Evolutionary conservation across 2,888 invertebrate genomes (phyloP).

Genomic region (Busseola fusca): DNA sequence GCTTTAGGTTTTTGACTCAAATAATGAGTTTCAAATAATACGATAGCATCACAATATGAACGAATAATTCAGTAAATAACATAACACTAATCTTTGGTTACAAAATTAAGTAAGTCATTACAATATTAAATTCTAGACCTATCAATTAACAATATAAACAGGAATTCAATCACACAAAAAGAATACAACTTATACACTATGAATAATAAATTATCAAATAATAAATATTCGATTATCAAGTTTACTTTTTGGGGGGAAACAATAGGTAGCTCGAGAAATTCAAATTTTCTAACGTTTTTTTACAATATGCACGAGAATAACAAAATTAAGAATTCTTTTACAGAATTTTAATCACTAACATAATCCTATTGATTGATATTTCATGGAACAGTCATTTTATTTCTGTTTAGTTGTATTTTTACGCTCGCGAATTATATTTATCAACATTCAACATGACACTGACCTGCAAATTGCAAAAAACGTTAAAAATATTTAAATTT

Average conservation of each 20-base stretch:
- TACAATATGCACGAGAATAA: background rate
- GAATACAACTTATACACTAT: slow-evolving; percentile 59
- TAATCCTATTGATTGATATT: background rate
- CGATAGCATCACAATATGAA: slow-evolving; percentile 1
- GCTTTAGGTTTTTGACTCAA: background rate
- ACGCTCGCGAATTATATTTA: background rate
- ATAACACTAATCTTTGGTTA: slow-evolving; percentile 43
- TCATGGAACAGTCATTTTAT: background rate
- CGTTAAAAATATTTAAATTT: background rate
- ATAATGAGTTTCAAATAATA: slow-evolving; percentile 10
- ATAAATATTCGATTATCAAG: slow-evolving; percentile 30
- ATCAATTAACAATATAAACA: slow-evolving; percentile 34
- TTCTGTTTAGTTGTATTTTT: background rate
- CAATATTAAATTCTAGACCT: slow-evolving; percentile 36
- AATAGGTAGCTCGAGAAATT: background rate
- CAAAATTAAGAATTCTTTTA: too few relatives aligned
- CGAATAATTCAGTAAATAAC: slow-evolving; percentile 25
- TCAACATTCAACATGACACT: background rate
- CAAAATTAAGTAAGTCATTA: slow-evolving; percentile 48
- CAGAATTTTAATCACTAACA: background rate
- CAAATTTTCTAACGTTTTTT: background rate
- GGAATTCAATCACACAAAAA: slow-evolving; percentile 45
- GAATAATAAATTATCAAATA: slow-evolving; percentile 30
- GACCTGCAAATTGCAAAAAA: background rate
- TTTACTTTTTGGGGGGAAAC: slow-evolving; percentile 10